Base-by-base conservation (phyloP, 1,140 invertebrate species). In the Meloidogyne chitwoodi region DNA sequence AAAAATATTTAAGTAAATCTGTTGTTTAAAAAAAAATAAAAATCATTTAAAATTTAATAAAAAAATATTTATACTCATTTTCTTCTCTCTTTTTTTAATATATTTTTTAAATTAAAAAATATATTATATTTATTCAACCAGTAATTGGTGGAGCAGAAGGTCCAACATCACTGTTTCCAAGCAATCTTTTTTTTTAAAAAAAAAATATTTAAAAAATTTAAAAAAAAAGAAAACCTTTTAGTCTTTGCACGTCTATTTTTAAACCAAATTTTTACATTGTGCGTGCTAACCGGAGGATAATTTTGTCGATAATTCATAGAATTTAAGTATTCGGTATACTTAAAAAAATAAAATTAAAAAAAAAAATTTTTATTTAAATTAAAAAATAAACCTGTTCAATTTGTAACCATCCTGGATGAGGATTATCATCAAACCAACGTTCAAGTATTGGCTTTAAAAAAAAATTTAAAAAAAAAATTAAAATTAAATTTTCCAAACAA, bases 241-340 rank as follows among this genome's bases (percentile, higher is more conserved):
- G 80, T 82, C 68, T 85, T 85, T 11, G 84, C 84, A n/a, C 84
- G 70, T 6, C 84, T 83, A 74, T 84, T 84, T 69, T 78, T 85
- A 80, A 85, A 85, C 84, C 84, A 86, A 72, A 85, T 85, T 73
- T 85, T 85, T 26, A 85, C 84, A 68, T 85, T 85, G 74, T 85
- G 84, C 14, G 84, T 83, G 41, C 78, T 81, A 63, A 86, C 85
- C 12, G 79, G 85, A 34, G 85, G 85, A 44, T 86, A 86, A 64
- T 81, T 86, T 48, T 86, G 84, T 24, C 85, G 77, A 64, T 86
- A 86, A 12, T 71, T 77, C 16, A 80, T 76, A 12, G 69, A 73
- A 75, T 86, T 86, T 27, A 86, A 68, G 16, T 56, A 77, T 11
- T 86, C 80, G 0, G 85, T 86, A 72, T 80, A 87, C 48, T 56